Conservation (phyloP, 2,113 vertebrate genomes). For the Hemiprocne comata region DNA sequence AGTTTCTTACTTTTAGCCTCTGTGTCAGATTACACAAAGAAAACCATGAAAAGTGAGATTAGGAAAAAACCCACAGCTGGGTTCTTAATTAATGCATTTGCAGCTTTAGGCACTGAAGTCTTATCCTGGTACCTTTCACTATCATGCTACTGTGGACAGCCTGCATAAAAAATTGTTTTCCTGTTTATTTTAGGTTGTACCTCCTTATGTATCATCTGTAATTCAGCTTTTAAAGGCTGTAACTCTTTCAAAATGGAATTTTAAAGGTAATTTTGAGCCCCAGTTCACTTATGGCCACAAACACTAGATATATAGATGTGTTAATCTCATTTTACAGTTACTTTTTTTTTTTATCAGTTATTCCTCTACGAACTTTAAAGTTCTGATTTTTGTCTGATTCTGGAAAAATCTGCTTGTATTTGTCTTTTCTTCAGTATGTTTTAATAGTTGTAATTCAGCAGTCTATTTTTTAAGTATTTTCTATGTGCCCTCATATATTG, state of each 20-base stretch:
- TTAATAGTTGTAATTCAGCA: background rate
- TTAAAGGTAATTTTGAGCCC: background rate
- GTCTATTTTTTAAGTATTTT: background rate
- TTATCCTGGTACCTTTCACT: background rate
- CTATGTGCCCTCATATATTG: background rate
- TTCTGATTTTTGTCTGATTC: background rate
- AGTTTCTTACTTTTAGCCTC: background rate
- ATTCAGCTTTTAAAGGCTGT: background rate
- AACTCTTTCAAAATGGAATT: background rate
- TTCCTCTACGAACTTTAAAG: background rate
- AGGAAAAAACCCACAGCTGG: accelerated
- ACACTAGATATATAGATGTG: background rate
- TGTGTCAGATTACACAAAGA: background rate
- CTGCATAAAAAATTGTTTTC: background rate
- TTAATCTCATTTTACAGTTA: background rate
- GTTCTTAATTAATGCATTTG: background rate
- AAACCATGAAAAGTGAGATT: background rate
- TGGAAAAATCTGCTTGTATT: background rate
- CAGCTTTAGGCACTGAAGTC: background rate
- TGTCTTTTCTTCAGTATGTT: background rate
- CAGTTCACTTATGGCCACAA: background rate
- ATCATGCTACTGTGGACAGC: background rate
- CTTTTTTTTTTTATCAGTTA: background rate
- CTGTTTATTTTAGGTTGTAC: background rate
- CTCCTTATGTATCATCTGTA: background rate